Evolutionary conservation across 1,140 invertebrate genomes (phyloP).

Genomic region (Aphelinus certus): DNA sequence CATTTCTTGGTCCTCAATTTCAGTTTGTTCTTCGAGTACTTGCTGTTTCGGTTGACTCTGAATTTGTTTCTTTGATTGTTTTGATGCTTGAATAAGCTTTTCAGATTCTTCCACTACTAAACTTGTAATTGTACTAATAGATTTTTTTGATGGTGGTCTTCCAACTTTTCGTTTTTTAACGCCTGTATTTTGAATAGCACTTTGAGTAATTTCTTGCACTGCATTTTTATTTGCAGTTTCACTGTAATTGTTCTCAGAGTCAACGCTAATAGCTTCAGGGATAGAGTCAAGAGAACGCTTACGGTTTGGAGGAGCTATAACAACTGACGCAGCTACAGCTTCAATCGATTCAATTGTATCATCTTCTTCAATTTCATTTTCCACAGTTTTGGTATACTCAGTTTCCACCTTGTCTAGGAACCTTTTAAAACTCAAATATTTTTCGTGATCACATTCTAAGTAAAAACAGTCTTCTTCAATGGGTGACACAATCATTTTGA

Average conservation of each 20-base stretch:
- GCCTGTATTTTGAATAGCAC: too few species aligned
- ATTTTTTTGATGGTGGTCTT: conserved; percentile 49
- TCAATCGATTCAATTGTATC: too few species aligned
- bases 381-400: background rate
- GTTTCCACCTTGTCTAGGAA: conserved; percentile 37
- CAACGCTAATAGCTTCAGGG: conserved; percentile 34
- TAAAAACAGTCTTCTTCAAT: conserved; percentile 39
- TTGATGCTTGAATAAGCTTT: too few species aligned
- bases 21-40: too few species aligned
- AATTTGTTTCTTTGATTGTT: too few species aligned
- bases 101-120: background rate
- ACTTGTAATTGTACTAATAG: background rate
- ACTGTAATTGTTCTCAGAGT: background rate
- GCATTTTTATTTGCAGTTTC: too few species aligned
- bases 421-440: conserved; percentile 28
- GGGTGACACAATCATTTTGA: conserved; percentile 12
- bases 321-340: too few species aligned
- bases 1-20: too few species aligned
- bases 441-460: conserved; percentile 26
- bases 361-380: conserved; percentile 18
- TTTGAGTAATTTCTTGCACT: too few species aligned
- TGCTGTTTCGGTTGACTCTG: background rate
- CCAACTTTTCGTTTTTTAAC: conserved; percentile 55
- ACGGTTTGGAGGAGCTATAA: background rate
- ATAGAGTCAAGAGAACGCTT: conserved; percentile 30